phyloP scores from a whole-genome alignment of 1,140 invertebrate species.

The Cryptotermes secundus region DNA sequence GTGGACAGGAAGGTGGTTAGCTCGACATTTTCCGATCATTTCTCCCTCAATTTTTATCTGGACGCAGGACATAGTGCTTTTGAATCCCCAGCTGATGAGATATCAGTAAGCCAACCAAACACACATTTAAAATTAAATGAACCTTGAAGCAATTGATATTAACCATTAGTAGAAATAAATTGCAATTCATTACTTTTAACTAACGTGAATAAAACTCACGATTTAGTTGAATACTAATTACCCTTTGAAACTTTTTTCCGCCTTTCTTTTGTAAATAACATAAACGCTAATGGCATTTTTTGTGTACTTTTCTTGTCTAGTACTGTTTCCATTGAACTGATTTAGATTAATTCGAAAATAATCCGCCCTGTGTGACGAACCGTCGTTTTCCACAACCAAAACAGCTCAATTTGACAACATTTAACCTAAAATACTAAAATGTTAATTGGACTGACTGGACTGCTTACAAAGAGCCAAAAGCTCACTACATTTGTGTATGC shows the following conservation, averaged over 20 bases:
- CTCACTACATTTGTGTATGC: too few relatives aligned
- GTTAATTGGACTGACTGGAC: neutral
- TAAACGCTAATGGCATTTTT: neutral
- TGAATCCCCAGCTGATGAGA: neutral
- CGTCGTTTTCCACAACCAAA: neutral
- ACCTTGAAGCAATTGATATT: neutral
- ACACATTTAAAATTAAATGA: neutral
- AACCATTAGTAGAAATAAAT: neutral
- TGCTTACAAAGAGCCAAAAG: too few relatives aligned
- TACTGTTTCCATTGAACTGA: neutral
- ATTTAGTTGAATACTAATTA: neutral
- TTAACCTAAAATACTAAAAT: neutral
- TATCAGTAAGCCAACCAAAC: neutral
- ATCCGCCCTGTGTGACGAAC: neutral
- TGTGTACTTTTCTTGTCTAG: neutral
- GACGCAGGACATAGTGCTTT: neutral
- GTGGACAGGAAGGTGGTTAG: neutral
- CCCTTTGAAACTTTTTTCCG: neutral
- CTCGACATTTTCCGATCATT: neutral
- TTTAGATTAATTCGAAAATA: neutral
- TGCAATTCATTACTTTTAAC: neutral
- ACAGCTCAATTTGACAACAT: neutral
- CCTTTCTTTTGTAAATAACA: neutral
- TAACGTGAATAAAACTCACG: neutral
- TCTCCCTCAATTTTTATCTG: neutral